These are phyloP conservation scores for Zosterops hypoxanthus DNA, from an alignment of 2,113 vertebrate genomes.

Conservation along the genomic window DNA sequence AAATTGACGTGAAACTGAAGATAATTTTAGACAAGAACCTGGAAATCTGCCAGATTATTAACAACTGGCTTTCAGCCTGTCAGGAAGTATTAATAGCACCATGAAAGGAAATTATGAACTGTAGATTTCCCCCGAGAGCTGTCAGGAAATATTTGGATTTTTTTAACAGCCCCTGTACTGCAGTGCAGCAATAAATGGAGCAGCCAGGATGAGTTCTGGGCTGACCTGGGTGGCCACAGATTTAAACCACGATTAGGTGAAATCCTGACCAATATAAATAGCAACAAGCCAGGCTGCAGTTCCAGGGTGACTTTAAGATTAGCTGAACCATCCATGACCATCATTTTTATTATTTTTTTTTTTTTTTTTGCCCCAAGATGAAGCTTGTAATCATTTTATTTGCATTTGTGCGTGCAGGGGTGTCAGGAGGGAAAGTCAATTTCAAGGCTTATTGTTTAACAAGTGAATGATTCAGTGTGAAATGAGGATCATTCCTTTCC, in stretches of 20 bases:
- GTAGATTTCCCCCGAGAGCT: not conserved
- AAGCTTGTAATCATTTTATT: slow-evolving; percentile 42
- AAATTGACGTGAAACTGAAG: not conserved
- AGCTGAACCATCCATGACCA: not conserved
- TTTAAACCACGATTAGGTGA: not conserved
- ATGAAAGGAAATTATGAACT: slow-evolving; percentile 17
- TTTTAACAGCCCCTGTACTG: not conserved
- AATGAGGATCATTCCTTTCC: slow-evolving; percentile 25
- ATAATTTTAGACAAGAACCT: not conserved
- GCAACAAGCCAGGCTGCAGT: not conserved
- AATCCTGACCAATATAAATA: not conserved
- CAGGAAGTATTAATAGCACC: slow-evolving; percentile 18
- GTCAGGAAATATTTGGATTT: slow-evolving; percentile 23
- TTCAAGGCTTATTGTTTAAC: slow-evolving; percentile 49
- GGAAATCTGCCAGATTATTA: slow-evolving; percentile 51
- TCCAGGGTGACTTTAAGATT: slow-evolving; percentile 11
- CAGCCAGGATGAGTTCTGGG: not conserved
- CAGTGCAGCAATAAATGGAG: not conserved
- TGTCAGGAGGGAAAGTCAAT: slow-evolving; percentile 43
- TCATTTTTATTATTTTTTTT: not conserved
- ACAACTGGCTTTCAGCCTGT: not conserved
- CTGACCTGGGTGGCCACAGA: not conserved
- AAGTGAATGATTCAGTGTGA: slow-evolving; percentile 43
- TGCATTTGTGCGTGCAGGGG: not conserved
- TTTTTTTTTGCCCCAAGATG: not conserved